Evolutionary conservation across 2,113 vertebrate species (phyloP).

Genomic region (Laticauda laticaudata): DNA sequence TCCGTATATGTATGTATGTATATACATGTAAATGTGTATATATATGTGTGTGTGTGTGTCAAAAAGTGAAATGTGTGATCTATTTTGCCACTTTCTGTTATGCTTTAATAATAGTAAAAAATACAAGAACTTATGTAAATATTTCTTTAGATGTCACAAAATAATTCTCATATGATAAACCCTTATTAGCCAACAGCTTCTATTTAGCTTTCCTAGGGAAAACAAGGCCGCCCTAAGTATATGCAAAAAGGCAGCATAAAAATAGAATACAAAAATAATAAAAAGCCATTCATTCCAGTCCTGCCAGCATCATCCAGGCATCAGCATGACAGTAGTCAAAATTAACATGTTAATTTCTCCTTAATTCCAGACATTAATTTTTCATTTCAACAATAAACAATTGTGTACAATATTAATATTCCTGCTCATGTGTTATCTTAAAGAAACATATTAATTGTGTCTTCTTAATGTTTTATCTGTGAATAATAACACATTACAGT

Average conservation of each 20-base stretch:
- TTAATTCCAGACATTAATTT: background rate
- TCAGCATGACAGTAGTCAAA: background rate
- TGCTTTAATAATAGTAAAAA: background rate
- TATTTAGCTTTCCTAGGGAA: background rate
- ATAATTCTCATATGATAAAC: background rate
- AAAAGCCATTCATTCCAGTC: background rate
- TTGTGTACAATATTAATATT: background rate
- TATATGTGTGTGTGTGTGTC: no score
- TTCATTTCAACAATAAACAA: background rate
- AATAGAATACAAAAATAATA: background rate
- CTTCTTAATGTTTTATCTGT: background rate
- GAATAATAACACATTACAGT: background rate
- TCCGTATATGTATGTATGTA: rapidly evolving
- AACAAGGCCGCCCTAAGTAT: background rate
- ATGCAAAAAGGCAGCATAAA: background rate
- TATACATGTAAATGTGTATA: rapidly evolving
- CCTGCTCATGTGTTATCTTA: background rate
- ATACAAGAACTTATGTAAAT: background rate
- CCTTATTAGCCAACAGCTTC: background rate
- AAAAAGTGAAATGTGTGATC: background rate
- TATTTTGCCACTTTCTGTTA: background rate
- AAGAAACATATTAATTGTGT: background rate
- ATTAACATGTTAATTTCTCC: background rate
- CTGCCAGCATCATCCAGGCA: background rate
- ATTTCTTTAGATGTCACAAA: background rate